These are phyloP conservation scores for Drosophila eugracilis DNA, from an alignment of 1,140 invertebrate genomes.

Conservation along the genomic window DNA sequence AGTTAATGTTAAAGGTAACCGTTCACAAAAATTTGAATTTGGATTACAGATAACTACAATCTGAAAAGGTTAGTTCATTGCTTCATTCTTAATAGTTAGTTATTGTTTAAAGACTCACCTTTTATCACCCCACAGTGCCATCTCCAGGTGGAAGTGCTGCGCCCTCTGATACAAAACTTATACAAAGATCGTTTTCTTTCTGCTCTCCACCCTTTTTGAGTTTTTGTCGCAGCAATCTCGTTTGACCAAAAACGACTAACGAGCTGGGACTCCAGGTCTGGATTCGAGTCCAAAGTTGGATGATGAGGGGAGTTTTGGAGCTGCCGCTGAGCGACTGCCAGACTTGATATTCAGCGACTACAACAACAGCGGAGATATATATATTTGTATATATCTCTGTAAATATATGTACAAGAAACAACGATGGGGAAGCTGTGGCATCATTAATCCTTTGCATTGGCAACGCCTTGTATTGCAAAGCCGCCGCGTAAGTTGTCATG, in stretches of 20 bases:
- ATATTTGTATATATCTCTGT: too few species aligned
- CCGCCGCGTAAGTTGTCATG: conserved; percentile 82
- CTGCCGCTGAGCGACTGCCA: conserved; percentile 71
- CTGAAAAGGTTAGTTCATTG: too few species aligned
- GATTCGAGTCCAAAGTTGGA: conserved; percentile 2
- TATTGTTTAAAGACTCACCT: not conserved
- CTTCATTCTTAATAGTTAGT: not conserved
- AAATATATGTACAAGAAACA: conserved; percentile 13
- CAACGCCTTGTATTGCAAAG: conserved; percentile 71
- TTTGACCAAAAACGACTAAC: conserved; percentile 82
- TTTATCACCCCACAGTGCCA: conserved; percentile 12
- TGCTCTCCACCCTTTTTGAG: conserved; percentile 41
- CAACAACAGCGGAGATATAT: conserved; percentile 21
- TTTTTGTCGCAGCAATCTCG: conserved; percentile 75
- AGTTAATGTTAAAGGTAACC: too few species aligned
- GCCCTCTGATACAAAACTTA: conserved; percentile 60
- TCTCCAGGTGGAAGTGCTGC: conserved; percentile 33
- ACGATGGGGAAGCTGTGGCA: conserved; percentile 50
- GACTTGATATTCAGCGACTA: conserved; percentile 68
- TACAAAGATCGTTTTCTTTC: conserved; percentile 46
- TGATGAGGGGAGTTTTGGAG: conserved; percentile 3
- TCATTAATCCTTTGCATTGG: conserved; percentile 82
- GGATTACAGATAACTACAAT: too few species aligned
- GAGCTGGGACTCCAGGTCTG: conserved; percentile 49
- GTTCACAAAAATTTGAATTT: too few species aligned